Evolutionary conservation across 1,140 invertebrate genomes (phyloP), one percentile per base, ranked within the genome.

Genomic region (Diabrotica virgifera): DNA sequence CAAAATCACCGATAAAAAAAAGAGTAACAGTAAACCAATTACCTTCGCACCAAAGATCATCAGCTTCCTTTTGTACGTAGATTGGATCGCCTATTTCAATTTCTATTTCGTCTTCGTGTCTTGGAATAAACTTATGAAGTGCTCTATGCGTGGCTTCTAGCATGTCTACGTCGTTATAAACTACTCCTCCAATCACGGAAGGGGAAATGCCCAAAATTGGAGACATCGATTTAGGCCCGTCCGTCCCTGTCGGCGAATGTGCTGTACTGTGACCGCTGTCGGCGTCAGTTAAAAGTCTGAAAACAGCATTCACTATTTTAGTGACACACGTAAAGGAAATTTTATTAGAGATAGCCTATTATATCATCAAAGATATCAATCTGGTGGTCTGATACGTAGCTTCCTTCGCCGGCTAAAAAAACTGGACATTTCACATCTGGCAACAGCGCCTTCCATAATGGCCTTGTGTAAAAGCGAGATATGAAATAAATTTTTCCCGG

Each of bases 1-100:
- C 24, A 24, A 24, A 24, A 24, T 24, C 1, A 24, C 24, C 24
- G 24, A 24, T 1, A 24, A 24, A 24, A 24, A 24, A 24, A 2
- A 24, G 1, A 24, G 24, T 24, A 24, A 24, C 24, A 24, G 24
- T 46, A 5, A 46, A 8, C 6, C 2, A 46, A 10, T 46, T 78
- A 86, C 90, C 96, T 90, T 97, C 95, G 82, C 95, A 97, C 96
- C 97, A 99, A 54, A 97, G 82, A 80, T 99, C 96, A 70, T 98
- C 96, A 10, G 90, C 94, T 79, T 98, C 95, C 77, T 95, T 94
- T 74, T 96, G 92, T 66, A 99, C 94, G 76, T 98, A 97, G 70
- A 99, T 89, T 5, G 96, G 94, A 81, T 99, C 97, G 5, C 97
- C 97, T 58, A 98, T 97, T 82, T 98, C 96, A 9, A 98, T 85